These are phyloP conservation scores for Dendronephthya gigantea DNA, from an alignment of 64 coral and sea anemone species.

Conservation along the genomic window DNA sequence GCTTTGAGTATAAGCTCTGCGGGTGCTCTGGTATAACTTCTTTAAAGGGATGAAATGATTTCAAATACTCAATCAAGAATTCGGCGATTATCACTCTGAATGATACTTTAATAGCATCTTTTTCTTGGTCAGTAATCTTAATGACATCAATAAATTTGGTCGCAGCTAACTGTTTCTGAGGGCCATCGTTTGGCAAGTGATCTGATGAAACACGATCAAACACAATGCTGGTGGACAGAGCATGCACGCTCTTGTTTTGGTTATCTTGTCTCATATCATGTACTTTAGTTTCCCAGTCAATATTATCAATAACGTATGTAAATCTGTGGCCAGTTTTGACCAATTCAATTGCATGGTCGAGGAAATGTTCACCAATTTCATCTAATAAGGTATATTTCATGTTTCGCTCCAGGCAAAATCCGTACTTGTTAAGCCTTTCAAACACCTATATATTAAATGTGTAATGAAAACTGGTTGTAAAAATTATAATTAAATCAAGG, in stretches of 20 bases:
- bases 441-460: not conserved
- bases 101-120: not conserved
- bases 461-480: not conserved
- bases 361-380: slow-evolving; percentile 46
- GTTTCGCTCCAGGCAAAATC: slow-evolving; percentile 20
- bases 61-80: not conserved
- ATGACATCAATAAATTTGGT: slow-evolving; percentile 28
- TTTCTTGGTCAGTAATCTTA: slow-evolving; percentile 19
- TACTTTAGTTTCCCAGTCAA: slow-evolving; percentile 47
- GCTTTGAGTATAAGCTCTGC: not conserved
- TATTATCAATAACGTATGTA: slow-evolving; percentile 43
- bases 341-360: slow-evolving; percentile 33
- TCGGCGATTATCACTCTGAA: slow-evolving; percentile 39
- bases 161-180: slow-evolving; percentile 12
- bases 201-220: slow-evolving; percentile 24
- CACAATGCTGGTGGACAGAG: slow-evolving; percentile 14
- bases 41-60: not conserved
- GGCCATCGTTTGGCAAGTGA: slow-evolving; percentile 32
- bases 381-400: slow-evolving; percentile 44
- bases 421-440: slow-evolving; percentile 49
- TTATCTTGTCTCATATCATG: slow-evolving; percentile 32
- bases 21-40: not conserved
- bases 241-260: not conserved
- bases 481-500: too few relatives aligned
- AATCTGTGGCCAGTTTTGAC: slow-evolving; percentile 33